Conservation (phyloP, 2,113 vertebrate species). For the Chrysemys picta region DNA sequence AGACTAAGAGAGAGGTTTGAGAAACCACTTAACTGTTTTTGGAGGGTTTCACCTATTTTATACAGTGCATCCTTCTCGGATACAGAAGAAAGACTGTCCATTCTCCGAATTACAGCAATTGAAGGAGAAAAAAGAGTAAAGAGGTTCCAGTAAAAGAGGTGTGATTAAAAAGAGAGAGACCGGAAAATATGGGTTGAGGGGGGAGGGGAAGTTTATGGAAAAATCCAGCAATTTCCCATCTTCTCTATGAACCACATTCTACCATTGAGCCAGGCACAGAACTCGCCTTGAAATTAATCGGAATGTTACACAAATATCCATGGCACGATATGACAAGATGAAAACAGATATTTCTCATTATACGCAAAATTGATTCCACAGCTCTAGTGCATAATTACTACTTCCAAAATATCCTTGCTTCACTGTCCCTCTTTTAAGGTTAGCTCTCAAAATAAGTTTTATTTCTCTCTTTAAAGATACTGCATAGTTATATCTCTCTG, state of each 20-base stretch:
- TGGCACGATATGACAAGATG: not conserved
- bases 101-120: not conserved
- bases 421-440: not conserved
- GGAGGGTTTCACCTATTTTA: not conserved
- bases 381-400: slow-evolving; percentile 24
- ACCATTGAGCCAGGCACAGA: not conserved
- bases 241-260: not conserved
- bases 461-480: slow-evolving; percentile 24
- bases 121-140: not conserved
- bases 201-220: not conserved
- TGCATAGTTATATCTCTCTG: not conserved
- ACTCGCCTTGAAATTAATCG: not conserved
- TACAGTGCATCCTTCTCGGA: not conserved
- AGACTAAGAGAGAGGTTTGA: not conserved
- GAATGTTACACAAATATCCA: not conserved
- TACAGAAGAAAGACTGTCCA: not conserved
- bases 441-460: not conserved
- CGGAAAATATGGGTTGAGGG: not conserved
- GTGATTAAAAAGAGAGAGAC: not conserved
- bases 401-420: slow-evolving; percentile 8
- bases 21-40: not conserved
- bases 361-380: slow-evolving; percentile 21
- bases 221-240: slow-evolving; percentile 1
- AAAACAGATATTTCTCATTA: slow-evolving; percentile 28
- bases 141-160: not conserved